A percentile compares a stretch with the other conserved stretches of the same genome.
Evolutionary conservation across 2,888 invertebrate genomes (phyloP).

Genomic region (Drosophila formosana): DNA sequence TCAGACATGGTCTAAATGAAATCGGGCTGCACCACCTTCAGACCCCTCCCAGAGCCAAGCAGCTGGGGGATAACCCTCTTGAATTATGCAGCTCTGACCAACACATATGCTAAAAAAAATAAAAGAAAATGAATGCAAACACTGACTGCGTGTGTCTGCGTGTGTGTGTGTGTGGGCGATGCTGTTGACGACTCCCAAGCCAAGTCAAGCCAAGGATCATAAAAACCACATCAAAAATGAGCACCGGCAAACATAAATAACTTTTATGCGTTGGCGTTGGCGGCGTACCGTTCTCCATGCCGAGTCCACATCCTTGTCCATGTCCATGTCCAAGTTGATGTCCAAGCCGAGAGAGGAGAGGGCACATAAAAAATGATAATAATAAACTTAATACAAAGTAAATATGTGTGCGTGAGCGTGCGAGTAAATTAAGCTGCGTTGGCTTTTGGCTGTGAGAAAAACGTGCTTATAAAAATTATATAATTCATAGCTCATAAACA

Average conservation of each 20-base stretch:
- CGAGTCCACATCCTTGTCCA: slow-evolving; percentile 13
- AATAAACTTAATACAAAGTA: slow-evolving; percentile 79
- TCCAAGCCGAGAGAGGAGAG: slow-evolving; percentile 27
- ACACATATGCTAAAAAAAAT: slow-evolving; percentile 55
- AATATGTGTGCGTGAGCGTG: slow-evolving; percentile 74
- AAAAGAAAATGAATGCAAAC: slow-evolving; percentile 8
- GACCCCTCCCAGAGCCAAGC: neutral
- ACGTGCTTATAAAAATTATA: slow-evolving; percentile 80
- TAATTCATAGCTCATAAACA: slow-evolving; percentile 80
- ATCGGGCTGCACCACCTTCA: neutral
- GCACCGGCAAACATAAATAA: slow-evolving; percentile 71
- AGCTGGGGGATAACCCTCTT: slow-evolving; percentile 10
- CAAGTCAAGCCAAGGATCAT: slow-evolving; percentile 51
- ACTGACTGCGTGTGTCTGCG: slow-evolving; percentile 21
- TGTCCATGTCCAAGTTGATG: slow-evolving; percentile 10
- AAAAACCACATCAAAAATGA: slow-evolving; percentile 76
- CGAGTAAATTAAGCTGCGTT: slow-evolving; percentile 74
- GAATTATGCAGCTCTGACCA: slow-evolving; percentile 68
- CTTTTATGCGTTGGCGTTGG: slow-evolving; percentile 62
- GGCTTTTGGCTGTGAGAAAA: slow-evolving; percentile 50
- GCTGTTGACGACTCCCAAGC: slow-evolving; percentile 45
- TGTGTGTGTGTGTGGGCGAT: slow-evolving; percentile 25
- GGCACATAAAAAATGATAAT: slow-evolving; percentile 77
- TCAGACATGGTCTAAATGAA: neutral
- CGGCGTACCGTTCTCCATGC: slow-evolving; percentile 3